These are phyloP conservation scores for Armadillidium nasatum DNA, from an alignment of 1,140 invertebrate genomes.

Conservation along the genomic window DNA sequence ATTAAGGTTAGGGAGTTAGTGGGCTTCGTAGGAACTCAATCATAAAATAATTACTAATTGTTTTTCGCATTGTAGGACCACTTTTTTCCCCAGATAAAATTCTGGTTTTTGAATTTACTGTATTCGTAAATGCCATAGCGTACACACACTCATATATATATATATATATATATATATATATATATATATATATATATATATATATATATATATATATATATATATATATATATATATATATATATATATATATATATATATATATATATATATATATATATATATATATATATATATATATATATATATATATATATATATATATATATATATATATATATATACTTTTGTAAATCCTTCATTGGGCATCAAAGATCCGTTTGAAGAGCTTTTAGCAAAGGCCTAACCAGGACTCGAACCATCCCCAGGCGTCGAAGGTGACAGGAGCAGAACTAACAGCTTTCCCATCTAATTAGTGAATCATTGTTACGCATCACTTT, in stretches of 20 bases:
- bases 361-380: too few species aligned
- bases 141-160: not conserved
- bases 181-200: not conserved
- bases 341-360: not conserved
- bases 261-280: not conserved
- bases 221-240: conserved; percentile 15
- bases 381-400: too few species aligned
- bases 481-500: too few species aligned
- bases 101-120: not conserved
- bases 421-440: too few species aligned
- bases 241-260: conserved; percentile 1
- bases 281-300: too few species aligned
- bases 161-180: not conserved
- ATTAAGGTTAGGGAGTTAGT: conserved; percentile 5
- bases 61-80: not conserved
- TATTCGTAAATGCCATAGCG: not conserved
- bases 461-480: too few species aligned
- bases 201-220: not conserved
- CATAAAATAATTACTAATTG: not conserved
- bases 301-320: conserved; percentile 15
- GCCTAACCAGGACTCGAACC: not conserved
- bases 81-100: too few species aligned
- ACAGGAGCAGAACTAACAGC: too few species aligned
- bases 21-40: not conserved
- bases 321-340: conserved; percentile 8